Percentiles rank a stretch among this genome's conserved stretches.
Conservation (phyloP, 2,113 vertebrate species). For the Pteronura brasiliensis region DNA sequence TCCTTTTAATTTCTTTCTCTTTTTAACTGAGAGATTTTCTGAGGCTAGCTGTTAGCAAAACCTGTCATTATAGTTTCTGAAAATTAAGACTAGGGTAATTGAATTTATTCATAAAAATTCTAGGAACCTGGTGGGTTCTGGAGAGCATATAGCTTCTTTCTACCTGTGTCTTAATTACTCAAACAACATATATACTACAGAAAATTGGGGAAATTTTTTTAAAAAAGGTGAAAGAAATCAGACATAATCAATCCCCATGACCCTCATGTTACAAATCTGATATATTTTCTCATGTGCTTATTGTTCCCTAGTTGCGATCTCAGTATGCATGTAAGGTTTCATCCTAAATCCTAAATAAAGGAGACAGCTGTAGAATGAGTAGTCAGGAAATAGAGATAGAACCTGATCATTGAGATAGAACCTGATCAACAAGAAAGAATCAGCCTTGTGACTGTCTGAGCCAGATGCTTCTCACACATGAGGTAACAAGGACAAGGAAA, state of each 20-base stretch:
- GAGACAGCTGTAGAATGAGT: not conserved
- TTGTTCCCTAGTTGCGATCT: not conserved
- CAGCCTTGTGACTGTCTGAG: not conserved
- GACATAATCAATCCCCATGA: not conserved
- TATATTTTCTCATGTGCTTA: not conserved
- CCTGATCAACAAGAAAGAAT: not conserved
- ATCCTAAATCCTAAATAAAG: not conserved
- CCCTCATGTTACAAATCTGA: not conserved
- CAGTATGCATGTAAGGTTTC: not conserved
- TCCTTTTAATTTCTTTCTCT: not conserved
- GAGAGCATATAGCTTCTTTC: not conserved
- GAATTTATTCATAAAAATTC: constrained; percentile 8
- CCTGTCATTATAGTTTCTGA: not conserved
- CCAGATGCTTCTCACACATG: not conserved
- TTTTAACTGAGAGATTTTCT: not conserved
- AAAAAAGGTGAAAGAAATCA: not conserved
- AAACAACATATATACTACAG: not conserved
- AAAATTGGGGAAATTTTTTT: not conserved
- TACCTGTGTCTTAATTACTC: not conserved
- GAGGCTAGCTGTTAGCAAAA: not conserved
- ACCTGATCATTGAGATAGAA: not conserved
- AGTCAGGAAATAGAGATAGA: not conserved
- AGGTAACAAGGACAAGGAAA: not conserved
- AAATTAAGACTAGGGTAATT: not conserved
- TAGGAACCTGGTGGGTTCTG: not conserved